phyloP scores from a whole-genome alignment of 2,797 vertebrate genomes.

The Chromis chromis region DNA sequence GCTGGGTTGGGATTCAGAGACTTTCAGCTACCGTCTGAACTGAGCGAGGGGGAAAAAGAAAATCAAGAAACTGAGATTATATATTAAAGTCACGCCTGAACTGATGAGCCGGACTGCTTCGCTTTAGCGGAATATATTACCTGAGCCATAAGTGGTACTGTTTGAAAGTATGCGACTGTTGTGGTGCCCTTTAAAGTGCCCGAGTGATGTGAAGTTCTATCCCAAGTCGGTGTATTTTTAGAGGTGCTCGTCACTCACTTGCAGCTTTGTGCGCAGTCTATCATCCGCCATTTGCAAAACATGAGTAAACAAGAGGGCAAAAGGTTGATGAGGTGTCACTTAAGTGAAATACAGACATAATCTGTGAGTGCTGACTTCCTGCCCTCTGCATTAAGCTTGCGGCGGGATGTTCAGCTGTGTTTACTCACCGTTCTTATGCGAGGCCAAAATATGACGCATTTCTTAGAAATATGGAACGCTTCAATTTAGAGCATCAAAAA shows the following conservation, averaged over 20 bases:
- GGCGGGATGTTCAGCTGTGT: not conserved
- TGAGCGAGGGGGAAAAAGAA: not conserved
- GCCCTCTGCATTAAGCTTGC: conserved; percentile 28
- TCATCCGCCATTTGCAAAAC: conserved; percentile 21
- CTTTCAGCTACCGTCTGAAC: conserved; percentile 39
- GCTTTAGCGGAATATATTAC: conserved; percentile 57
- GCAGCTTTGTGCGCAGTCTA: conserved; percentile 8
- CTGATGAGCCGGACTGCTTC: conserved; percentile 56
- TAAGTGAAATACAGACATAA: conserved; percentile 44
- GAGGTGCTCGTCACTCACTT: conserved; percentile 41
- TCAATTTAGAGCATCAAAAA: conserved; percentile 4
- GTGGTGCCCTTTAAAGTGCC: conserved; percentile 23
- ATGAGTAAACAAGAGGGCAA: conserved; percentile 26
- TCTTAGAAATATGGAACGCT: not conserved
- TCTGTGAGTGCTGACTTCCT: conserved; percentile 35
- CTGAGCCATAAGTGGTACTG: conserved; percentile 28
- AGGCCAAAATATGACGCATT: not conserved
- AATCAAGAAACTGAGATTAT: conserved; percentile 56
- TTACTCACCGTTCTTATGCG: not conserved
- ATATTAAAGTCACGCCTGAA: conserved; percentile 56
- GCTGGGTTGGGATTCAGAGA: conserved; percentile 57
- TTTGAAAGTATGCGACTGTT: conserved; percentile 35
- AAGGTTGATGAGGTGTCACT: conserved; percentile 45
- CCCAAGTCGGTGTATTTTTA: conserved; percentile 23
- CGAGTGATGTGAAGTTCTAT: conserved; percentile 19